Base-by-base conservation (phyloP, 2,113 vertebrate species). In the Onychorhynchus coronatus region DNA sequence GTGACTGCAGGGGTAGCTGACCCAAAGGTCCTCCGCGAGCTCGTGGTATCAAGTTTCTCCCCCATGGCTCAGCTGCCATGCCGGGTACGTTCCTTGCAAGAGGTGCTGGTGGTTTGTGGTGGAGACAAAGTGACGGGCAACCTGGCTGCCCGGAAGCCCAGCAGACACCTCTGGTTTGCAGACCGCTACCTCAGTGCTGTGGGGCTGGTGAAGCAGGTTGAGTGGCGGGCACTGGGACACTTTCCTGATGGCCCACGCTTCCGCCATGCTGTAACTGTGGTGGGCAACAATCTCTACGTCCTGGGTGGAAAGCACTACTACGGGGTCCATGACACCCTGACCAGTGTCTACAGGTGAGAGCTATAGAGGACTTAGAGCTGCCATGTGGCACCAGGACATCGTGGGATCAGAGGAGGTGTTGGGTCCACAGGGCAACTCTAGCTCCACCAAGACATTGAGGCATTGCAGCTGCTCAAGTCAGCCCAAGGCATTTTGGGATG, bases 251-350 rank as follows among this genome's bases (percentile, higher is more conserved):
- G 96, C 2, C 98, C 99, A 30, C 98, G 98, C 72, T 99, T 99
- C 91, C 98, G 98, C 42, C 99, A 99, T 3, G 99, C 98, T 12
- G 97, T 98, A 4, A 97, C 95, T 1, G 97, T 98, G 30, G 95
- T 98, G 58, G 88, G 88, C 49, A 98, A 97, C 42, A 77, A 41
- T 28, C 97, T 99, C 58, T 99, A 99, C 8, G 50, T 99, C 27
- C 96, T 98, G 47, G 99, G 99, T 52, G 99, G 99, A 37, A 99
- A 99, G 72, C 97, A 98, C 95, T 99, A 98, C 97, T 99, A 99
- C 1, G 95, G 98, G 8, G 97, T 97, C 85, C 47, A 88, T 67
- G 98, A 98, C 93, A 98, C 98, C 7, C 98, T 99, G 98, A 97
- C 98, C 94, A 99, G 98, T 12, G 98, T 97, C 59, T 98, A 98